Evolutionary conservation across 2,797 vertebrate species (phyloP).

Genomic region (Tangara arthus): DNA sequence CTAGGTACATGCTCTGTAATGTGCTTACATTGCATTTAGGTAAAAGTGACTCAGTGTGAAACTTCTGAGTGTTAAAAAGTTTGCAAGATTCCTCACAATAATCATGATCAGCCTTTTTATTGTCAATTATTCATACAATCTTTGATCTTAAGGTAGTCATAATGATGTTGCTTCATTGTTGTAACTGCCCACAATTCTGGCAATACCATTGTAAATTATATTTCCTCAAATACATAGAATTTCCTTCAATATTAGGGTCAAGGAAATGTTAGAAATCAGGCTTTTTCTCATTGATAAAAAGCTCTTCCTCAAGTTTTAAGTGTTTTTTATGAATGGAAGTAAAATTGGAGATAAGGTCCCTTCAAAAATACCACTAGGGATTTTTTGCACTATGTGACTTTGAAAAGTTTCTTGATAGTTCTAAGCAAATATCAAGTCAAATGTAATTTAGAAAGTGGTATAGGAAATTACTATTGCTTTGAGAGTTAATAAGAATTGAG

Average conservation of each 20-base stretch:
- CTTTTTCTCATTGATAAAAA: neutral
- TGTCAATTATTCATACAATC: neutral
- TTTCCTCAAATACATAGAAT: neutral
- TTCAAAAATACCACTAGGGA: neutral
- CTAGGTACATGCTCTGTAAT: neutral
- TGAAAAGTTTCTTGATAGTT: neutral
- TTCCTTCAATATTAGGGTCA: neutral
- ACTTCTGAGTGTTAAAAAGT: neutral
- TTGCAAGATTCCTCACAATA: neutral
- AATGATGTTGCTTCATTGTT: neutral
- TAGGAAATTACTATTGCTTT: slow-evolving; percentile 41
- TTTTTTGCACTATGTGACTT: slow-evolving; percentile 4
- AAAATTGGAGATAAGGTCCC: neutral
- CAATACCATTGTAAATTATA: neutral
- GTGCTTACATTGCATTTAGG: neutral
- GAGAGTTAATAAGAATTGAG: slow-evolving; percentile 30
- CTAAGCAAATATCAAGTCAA: slow-evolving; percentile 19
- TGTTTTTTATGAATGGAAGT: neutral
- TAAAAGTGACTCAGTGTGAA: neutral
- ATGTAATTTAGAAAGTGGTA: slow-evolving; percentile 12
- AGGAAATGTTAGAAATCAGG: neutral
- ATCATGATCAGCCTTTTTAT: neutral
- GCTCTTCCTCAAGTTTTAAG: neutral
- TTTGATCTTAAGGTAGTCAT: neutral
- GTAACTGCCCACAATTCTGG: neutral